Evolutionary conservation across 2,797 vertebrate species (phyloP).

Genomic region (Oreonectes daqikongensis): DNA sequence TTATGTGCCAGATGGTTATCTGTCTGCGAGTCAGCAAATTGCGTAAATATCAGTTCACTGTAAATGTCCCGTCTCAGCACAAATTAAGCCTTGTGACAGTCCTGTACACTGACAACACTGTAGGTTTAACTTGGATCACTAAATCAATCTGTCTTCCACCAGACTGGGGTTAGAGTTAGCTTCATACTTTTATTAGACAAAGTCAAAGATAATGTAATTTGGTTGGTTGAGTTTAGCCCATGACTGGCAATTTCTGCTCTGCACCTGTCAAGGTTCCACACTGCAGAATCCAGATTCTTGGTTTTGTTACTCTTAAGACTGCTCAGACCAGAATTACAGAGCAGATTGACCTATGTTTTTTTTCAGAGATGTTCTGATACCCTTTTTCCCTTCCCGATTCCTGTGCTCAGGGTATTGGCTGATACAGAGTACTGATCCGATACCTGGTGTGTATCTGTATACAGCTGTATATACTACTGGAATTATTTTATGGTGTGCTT

Average conservation of each 20-base stretch:
- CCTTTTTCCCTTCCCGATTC: too few species aligned
- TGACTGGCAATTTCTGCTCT: neutral
- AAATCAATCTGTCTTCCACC: constrained; percentile 13
- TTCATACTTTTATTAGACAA: constrained; percentile 44
- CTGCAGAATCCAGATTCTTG: constrained; percentile 11
- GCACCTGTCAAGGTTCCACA: constrained; percentile 22
- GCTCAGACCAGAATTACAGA: neutral
- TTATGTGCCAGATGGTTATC: constrained; percentile 17
- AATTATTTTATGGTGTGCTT: too few species aligned
- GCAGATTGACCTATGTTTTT: neutral
- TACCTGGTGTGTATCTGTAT: too few species aligned
- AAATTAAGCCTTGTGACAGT: constrained; percentile 29
- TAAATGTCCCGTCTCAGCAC: constrained; percentile 26
- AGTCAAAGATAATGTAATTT: constrained; percentile 50
- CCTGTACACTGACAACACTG: neutral
- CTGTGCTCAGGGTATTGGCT: too few species aligned
- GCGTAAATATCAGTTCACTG: constrained; percentile 7
- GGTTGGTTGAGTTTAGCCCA: constrained; percentile 51
- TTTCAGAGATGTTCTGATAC: too few species aligned
- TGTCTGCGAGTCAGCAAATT: constrained; percentile 25
- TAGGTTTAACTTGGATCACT: constrained; percentile 27
- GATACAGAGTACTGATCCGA: too few species aligned
- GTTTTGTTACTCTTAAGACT: neutral
- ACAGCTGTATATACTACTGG: too few species aligned
- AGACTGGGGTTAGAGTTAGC: constrained; percentile 38